Evolutionary conservation across 1,140 invertebrate species (phyloP).

Genomic region (Colletes gigas): DNA sequence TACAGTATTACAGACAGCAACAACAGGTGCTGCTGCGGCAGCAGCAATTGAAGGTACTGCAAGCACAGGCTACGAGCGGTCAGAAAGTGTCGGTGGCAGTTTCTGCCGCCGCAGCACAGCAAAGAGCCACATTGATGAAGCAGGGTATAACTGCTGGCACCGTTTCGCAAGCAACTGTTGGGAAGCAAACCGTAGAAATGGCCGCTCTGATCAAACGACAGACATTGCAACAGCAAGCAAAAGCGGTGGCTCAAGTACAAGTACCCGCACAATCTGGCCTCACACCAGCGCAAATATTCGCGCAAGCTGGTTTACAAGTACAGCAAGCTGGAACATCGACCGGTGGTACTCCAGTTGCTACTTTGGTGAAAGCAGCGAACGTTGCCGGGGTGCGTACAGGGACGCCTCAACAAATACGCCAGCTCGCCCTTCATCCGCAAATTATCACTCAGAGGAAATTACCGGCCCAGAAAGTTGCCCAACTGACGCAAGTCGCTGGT

Average conservation of each 20-base stretch:
- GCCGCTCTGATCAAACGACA: slow-evolving; percentile 87
- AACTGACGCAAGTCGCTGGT: slow-evolving; percentile 81
- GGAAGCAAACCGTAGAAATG: slow-evolving; percentile 85
- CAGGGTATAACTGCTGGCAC: slow-evolving; percentile 78
- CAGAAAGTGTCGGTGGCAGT: slow-evolving; percentile 77
- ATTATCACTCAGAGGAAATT: slow-evolving; percentile 84
- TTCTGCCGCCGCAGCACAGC: slow-evolving; percentile 67
- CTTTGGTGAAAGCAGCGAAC: slow-evolving; percentile 84
- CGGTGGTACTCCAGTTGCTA: slow-evolving; percentile 79
- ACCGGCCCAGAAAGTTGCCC: slow-evolving; percentile 83
- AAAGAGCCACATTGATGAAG: slow-evolving; percentile 76
- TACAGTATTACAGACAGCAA: slow-evolving; percentile 81
- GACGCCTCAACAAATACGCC: slow-evolving; percentile 85
- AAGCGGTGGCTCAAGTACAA: slow-evolving; percentile 80
- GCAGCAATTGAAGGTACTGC: slow-evolving; percentile 75
- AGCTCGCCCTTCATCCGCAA: slow-evolving; percentile 86
- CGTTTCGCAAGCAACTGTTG: slow-evolving; percentile 72
- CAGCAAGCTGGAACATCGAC: slow-evolving; percentile 79
- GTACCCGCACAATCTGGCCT: slow-evolving; percentile 77
- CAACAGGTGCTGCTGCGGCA: slow-evolving; percentile 76
- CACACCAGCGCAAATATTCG: slow-evolving; percentile 82
- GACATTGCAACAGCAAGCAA: slow-evolving; percentile 83
- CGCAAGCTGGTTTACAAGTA: slow-evolving; percentile 82
- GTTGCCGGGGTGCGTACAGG: slow-evolving; percentile 81
- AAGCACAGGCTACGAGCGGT: slow-evolving; percentile 70